A percentile compares a stretch with the other conserved stretches of the same genome.
These are phyloP conservation scores for Hemicentrotus pulcherrimus DNA, from an alignment of 35 echinoderm and acorn worm species.

Conservation along the genomic window DNA sequence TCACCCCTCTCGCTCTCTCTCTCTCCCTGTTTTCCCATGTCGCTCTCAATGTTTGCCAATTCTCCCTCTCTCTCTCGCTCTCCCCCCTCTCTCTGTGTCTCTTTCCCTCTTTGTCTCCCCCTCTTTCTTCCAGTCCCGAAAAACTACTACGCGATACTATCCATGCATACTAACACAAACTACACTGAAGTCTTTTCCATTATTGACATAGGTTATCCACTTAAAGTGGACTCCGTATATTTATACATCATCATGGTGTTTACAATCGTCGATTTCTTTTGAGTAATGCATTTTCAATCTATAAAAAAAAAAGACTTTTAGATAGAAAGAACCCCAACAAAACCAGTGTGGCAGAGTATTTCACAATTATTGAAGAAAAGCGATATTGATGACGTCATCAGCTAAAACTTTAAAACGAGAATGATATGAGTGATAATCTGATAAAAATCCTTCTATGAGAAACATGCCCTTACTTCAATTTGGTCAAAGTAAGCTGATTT, in stretches of 20 bases:
- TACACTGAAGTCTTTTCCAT: neutral
- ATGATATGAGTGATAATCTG: neutral
- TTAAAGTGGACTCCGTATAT: neutral
- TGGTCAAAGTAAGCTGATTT: too few relatives aligned
- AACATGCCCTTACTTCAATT: neutral
- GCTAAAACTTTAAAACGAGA: neutral
- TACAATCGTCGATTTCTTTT: neutral
- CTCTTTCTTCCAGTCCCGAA: neutral
- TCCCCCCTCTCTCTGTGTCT: neutral
- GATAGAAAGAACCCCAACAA: neutral
- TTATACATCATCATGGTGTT: neutral
- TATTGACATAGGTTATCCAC: slow-evolving; percentile 2
- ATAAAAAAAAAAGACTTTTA: neutral
- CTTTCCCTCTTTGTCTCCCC: neutral
- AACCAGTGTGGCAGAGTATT: neutral
- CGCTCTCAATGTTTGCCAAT: too few relatives aligned
- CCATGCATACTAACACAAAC: neutral
- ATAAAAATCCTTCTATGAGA: neutral
- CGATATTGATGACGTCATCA: neutral
- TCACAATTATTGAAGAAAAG: neutral
- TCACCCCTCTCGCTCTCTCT: too few relatives aligned
- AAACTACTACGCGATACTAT: too few relatives aligned
- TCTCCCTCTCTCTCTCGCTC: neutral
- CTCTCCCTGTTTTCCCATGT: too few relatives aligned
- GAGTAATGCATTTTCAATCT: neutral